Evolutionary conservation across 2,888 invertebrate species (phyloP).

Genomic region (Lymantria monacha): DNA sequence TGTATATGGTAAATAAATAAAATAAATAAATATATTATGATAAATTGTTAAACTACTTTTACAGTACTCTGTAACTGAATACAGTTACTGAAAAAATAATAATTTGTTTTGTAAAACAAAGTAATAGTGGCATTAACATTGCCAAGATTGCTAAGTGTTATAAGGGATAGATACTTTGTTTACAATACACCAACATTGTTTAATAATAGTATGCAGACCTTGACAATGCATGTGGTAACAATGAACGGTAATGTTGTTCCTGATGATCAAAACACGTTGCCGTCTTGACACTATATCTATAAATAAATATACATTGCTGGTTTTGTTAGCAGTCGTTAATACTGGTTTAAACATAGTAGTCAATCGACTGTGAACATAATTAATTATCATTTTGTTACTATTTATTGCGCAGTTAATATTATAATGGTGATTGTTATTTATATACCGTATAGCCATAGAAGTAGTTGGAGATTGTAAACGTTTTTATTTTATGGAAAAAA

Average conservation of each 20-base stretch:
- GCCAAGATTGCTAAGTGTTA: no score
- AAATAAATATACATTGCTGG: not conserved
- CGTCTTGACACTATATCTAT: not conserved
- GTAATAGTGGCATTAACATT: no score
- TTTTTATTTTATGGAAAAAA: not conserved
- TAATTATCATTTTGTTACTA: not conserved
- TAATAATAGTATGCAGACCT: not conserved
- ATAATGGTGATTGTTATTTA: not conserved
- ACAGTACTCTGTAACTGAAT: no score
- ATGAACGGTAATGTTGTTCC: not conserved
- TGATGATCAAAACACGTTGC: not conserved
- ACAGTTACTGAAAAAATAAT: no score
- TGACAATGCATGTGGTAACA: not conserved
- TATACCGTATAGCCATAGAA: not conserved
- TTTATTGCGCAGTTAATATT: not conserved
- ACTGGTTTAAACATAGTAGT: not conserved
- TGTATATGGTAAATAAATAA: no score
- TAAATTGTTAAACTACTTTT: no score
- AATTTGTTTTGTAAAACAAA: no score
- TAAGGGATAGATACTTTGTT: not conserved
- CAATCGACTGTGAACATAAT: not conserved
- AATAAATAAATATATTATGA: no score
- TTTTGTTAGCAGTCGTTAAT: not conserved
- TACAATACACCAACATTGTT: not conserved
- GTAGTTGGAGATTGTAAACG: not conserved